Evolutionary conservation across 2,888 invertebrate genomes (phyloP).

Genomic region (Leucophenga montana): DNA sequence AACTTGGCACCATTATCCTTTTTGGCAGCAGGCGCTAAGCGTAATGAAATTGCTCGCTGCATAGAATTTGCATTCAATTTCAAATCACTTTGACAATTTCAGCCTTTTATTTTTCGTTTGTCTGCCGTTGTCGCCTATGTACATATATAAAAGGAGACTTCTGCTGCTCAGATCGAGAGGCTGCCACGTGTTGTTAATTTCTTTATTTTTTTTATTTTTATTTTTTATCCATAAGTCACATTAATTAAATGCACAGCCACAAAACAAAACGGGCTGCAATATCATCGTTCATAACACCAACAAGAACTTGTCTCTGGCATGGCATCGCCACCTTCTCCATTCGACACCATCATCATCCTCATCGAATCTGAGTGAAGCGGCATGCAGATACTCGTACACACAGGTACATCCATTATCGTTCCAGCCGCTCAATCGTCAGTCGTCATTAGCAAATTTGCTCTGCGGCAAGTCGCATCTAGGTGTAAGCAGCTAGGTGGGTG

Average conservation of each 20-base stretch:
- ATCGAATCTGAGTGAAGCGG: too few species aligned
- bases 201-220: neutral
- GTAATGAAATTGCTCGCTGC: conserved; percentile 39
- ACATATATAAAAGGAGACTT: neutral
- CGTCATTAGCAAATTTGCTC: conserved; percentile 21
- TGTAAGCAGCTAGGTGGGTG: neutral
- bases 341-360: neutral
- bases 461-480: conserved; percentile 14
- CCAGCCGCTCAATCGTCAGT: conserved; percentile 10
- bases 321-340: conserved; percentile 8
- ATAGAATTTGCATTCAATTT: conserved; percentile 34
- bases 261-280: neutral
- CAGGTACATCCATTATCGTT: conserved; percentile 4
- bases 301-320: neutral
- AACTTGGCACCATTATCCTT: conserved; percentile 36
- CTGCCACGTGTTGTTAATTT: neutral
- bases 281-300: conserved; percentile 7
- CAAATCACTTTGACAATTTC: neutral
- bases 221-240: neutral
- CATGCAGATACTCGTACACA: neutral
- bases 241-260: neutral
- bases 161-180: too few species aligned
- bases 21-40: conserved; percentile 19
- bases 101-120: neutral
- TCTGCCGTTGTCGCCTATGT: neutral